A percentile compares a stretch with the other conserved stretches of the same genome.
phyloP scores from a whole-genome alignment of 2,888 invertebrate genomes.

The Gymnoscelis rufifasciata region DNA sequence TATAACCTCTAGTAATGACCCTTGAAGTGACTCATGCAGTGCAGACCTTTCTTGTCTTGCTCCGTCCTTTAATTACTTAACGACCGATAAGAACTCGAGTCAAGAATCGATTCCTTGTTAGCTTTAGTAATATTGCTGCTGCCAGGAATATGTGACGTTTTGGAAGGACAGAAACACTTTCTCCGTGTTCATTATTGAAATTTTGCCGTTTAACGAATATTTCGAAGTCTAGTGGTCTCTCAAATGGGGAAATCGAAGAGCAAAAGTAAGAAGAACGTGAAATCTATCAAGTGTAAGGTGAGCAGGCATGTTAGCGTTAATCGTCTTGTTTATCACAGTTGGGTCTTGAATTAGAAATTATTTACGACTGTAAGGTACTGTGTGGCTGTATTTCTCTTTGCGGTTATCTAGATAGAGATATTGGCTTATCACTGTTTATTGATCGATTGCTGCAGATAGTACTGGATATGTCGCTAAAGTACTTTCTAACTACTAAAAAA shows the following conservation, averaged over 20 bases:
- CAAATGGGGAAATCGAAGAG: constrained; percentile 27
- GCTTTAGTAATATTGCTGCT: constrained; percentile 13
- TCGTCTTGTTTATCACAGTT: background rate
- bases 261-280: constrained; percentile 21
- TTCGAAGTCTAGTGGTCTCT: no score
- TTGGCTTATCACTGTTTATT: no score
- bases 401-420: no score
- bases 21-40: background rate
- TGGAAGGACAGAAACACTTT: background rate
- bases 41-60: background rate
- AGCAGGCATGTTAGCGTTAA: constrained; percentile 17
- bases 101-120: constrained; percentile 7
- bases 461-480: no score
- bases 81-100: constrained; percentile 14
- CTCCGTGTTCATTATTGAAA: no score
- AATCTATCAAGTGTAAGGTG: constrained; percentile 24
- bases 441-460: no score
- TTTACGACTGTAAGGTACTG: background rate
- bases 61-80: constrained; percentile 10
- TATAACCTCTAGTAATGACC: no score
- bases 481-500: no score
- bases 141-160: constrained; percentile 7
- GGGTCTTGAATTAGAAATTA: constrained; percentile 7
- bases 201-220: no score
- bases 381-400: no score